A percentile compares a stretch with the other conserved stretches of the same genome.
phyloP scores from a whole-genome alignment of 2,113 vertebrate genomes.

The Marmota flaviventris region DNA sequence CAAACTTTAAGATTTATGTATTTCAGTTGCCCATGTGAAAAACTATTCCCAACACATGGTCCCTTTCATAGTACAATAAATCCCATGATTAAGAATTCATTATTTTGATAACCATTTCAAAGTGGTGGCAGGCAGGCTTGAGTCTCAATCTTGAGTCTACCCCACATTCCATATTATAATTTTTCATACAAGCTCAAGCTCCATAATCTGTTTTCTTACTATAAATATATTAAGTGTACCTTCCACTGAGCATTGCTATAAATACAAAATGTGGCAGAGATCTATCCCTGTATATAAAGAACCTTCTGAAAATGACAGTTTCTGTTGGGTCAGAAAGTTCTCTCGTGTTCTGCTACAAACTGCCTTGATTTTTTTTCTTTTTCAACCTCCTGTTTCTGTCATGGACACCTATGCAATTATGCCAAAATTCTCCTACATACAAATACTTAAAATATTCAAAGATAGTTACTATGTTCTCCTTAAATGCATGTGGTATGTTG shows the following conservation, averaged over 20 bases:
- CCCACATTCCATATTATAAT: neutral
- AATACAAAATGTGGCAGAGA: neutral
- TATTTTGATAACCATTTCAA: constrained; percentile 41
- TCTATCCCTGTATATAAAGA: neutral
- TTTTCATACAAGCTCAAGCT: neutral
- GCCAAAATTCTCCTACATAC: neutral
- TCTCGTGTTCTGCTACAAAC: neutral
- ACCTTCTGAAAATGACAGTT: neutral
- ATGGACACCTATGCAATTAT: neutral
- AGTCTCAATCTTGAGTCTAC: neutral
- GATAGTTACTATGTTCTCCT: neutral
- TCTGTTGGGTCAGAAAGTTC: neutral
- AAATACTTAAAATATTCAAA: constrained; percentile 14
- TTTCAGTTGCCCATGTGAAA: neutral
- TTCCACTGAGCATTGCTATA: neutral
- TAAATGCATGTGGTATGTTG: neutral
- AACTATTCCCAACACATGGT: neutral
- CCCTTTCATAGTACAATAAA: neutral
- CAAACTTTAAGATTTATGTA: neutral
- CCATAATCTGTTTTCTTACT: neutral
- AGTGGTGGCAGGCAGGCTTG: neutral
- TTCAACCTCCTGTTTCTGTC: neutral
- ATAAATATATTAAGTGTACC: neutral
- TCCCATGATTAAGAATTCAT: neutral
- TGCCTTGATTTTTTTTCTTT: neutral